Evolutionary conservation across 2,888 invertebrate species (phyloP), one percentile per base, ranked within the genome.

Genomic region (Drosophila parthenogenetica): DNA sequence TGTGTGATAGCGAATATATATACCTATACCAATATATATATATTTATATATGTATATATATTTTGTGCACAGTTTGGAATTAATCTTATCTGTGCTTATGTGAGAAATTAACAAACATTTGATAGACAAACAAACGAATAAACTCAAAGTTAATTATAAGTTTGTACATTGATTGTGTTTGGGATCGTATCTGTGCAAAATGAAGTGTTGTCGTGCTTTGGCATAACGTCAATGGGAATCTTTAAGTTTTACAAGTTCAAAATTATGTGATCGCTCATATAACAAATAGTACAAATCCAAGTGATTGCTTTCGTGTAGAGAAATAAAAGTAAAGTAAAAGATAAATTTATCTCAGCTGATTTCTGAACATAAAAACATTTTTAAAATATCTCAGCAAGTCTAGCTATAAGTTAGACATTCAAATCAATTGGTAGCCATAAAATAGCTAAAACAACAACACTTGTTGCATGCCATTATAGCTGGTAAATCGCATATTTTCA

Each of bases 1-100:
- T 54, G 29, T 54, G 53, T 42, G 32, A 42, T 43, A 54, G 43
- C 19, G 45, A 45, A 35, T 35, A 55, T 14, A 22, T 37, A 22
- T 7, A 45, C 16, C 14, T 35, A 35, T 22, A 10, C 1, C 22
- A 1, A 22, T 37, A 22, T 13, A 55, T 22, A 19, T 43, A 7
- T 43, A 57, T n/a, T 39, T n/a, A 17, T 22, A 16, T 16, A 19
- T 45, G 2, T 16, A 29, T 3, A 29, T 29, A 17, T 51, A 35
- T 39, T 2, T 17, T 29, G 29, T 29, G 29, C 29, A 29, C 29
- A 29, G 29, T 29, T 8, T 8, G 8, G 16, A 45, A 29, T 53
- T 72, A 62, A 73, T 73, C 72, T 73, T 48, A 73, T 73, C 72
- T 45, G 32, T 16, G 53, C 14, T 40, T 14, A 43, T 42, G 49